A percentile compares a stretch with the other conserved stretches of the same genome.
phyloP scores from a whole-genome alignment of 2,113 vertebrate species.

The Calyptomena viridis region DNA sequence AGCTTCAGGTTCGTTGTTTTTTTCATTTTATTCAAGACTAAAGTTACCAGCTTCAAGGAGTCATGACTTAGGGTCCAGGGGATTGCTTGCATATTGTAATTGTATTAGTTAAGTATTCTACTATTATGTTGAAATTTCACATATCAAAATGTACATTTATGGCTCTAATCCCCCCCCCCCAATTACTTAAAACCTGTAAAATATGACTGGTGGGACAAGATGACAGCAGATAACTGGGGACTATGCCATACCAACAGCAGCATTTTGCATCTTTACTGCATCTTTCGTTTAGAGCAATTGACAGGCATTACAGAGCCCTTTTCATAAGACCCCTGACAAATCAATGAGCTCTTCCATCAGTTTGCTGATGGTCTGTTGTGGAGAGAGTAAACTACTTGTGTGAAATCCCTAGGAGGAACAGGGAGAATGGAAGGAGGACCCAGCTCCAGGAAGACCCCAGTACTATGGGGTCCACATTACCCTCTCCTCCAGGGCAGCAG shows the following conservation, averaged over 20 bases:
- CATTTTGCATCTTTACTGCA: neutral
- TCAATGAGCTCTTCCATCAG: neutral
- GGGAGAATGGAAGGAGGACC: neutral
- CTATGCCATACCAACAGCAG: neutral
- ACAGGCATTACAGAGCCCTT: neutral
- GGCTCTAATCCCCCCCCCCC: neutral
- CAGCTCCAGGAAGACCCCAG: neutral
- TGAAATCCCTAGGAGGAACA: neutral
- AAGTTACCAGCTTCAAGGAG: neutral
- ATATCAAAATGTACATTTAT: neutral
- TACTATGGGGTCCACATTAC: rapidly evolving
- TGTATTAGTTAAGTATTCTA: neutral
- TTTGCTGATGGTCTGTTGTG: neutral
- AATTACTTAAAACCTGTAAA: neutral
- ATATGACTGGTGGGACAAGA: neutral
- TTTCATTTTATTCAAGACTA: neutral
- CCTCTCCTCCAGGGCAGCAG: rapidly evolving
- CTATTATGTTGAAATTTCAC: neutral
- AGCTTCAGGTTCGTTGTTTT: neutral
- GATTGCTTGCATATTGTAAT: neutral
- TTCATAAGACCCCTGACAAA: neutral
- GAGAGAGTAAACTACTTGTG: neutral
- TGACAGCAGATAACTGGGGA: neutral
- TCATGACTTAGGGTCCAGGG: rapidly evolving
- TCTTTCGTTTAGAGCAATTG: neutral